Percentiles rank a stretch among this genome's conserved stretches.
Conservation (phyloP, 2,888 invertebrate genomes). For the Metellina segmentata region DNA sequence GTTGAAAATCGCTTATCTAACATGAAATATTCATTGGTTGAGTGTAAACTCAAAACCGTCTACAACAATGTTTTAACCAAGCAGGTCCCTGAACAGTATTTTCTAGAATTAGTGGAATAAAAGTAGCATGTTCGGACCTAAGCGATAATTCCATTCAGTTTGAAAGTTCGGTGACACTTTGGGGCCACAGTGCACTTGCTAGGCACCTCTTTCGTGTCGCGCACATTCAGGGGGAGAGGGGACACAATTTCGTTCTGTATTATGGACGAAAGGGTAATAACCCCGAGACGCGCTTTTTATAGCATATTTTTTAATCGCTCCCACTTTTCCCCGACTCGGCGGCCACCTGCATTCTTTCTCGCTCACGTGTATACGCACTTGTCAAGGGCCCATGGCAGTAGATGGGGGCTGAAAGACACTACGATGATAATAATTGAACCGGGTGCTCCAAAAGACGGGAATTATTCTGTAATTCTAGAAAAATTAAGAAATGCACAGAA, state of each 20-base stretch:
- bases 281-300: conserved; percentile 12
- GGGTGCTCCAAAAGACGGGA: background rate
- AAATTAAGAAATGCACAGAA: too few relatives aligned
- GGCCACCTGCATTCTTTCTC: conserved; percentile 41
- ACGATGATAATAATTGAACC: background rate
- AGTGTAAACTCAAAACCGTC: too few relatives aligned
- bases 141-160: background rate
- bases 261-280: conserved; percentile 46
- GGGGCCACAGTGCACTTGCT: conserved; percentile 7
- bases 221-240: conserved; percentile 19
- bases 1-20: too few relatives aligned
- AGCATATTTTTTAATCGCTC: conserved; percentile 43
- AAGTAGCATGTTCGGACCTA: background rate
- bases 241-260: conserved; percentile 10
- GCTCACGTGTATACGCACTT: conserved; percentile 17
- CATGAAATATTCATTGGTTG: too few relatives aligned
- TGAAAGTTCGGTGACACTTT: conserved; percentile 34
- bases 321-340: background rate
- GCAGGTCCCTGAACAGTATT: too few relatives aligned
- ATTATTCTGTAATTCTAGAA: background rate
- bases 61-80: too few relatives aligned
- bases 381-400: background rate
- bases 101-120: background rate
- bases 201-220: conserved; percentile 8
- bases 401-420: background rate